phyloP scores from a whole-genome alignment of 23 tunicate species.

The Diplosoma virens region DNA sequence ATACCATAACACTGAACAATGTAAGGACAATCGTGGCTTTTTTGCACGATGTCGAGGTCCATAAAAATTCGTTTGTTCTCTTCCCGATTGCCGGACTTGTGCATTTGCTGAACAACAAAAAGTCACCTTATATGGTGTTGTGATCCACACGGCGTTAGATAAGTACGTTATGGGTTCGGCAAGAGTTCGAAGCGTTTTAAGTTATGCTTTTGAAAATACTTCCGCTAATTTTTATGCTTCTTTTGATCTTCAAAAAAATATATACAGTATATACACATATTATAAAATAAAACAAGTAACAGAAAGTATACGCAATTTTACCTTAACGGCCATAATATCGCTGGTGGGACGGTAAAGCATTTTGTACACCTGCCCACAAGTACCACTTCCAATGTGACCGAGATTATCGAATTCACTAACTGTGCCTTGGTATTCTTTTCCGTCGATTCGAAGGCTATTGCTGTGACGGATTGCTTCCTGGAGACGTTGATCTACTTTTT shows the following conservation, averaged over 20 bases:
- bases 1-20: constrained; percentile 88
- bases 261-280: no score
- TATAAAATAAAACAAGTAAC: no score
- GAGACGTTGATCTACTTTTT: constrained; percentile 55
- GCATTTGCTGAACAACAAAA: constrained; percentile 93
- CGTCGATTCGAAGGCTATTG: constrained; percentile 61
- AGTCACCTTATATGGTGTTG: no score
- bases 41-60: constrained; percentile 94
- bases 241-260: no score
- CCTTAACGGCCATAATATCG: constrained; percentile 91
- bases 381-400: constrained; percentile 92
- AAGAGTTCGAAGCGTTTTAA: no score
- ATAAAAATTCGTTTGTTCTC: constrained; percentile 83
- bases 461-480: constrained; percentile 73
- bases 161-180: no score
- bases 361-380: constrained; percentile 96
- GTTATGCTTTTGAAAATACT: no score
- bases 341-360: constrained; percentile 58
- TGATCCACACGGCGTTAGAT: no score
- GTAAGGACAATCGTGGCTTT: constrained; percentile 79
- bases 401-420: constrained; percentile 63
- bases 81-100: constrained; percentile 73
- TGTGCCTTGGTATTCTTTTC: constrained; percentile 22
- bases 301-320: no score
- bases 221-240: no score